Percentiles rank a stretch among this genome's conserved stretches.
Evolutionary conservation across 2,797 vertebrate genomes (phyloP).

Genomic region (Sebastes paucispinis): DNA sequence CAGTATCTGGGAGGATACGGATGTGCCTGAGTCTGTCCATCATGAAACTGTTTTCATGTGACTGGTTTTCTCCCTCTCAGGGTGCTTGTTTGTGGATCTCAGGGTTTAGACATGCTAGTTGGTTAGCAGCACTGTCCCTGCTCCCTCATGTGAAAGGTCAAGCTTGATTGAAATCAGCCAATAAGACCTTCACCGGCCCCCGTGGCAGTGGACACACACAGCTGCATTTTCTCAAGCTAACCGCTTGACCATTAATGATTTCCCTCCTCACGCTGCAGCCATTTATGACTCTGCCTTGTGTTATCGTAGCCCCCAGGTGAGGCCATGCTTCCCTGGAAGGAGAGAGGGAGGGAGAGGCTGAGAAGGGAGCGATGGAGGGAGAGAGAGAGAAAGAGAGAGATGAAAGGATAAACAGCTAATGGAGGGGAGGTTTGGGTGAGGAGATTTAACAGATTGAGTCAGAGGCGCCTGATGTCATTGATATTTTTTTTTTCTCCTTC

Average conservation of each 20-base stretch:
- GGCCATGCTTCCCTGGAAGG: constrained; percentile 44
- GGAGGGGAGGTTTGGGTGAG: constrained; percentile 13
- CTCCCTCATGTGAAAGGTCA: constrained; percentile 64
- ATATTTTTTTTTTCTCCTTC: neutral
- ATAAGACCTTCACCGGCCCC: constrained; percentile 56
- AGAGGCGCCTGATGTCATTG: neutral
- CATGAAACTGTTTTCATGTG: constrained; percentile 3
- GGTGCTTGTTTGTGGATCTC: constrained; percentile 26
- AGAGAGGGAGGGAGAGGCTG: constrained; percentile 10
- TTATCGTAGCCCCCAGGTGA: constrained; percentile 64
- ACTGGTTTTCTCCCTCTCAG: constrained; percentile 12
- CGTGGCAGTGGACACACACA: constrained; percentile 48
- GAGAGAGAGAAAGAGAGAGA: constrained; percentile 15
- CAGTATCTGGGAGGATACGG: neutral
- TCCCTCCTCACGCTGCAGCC: constrained; percentile 43
- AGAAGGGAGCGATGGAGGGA: constrained; percentile 29
- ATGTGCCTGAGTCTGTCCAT: constrained; percentile 7
- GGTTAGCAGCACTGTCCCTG: constrained; percentile 32
- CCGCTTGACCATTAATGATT: constrained; percentile 57
- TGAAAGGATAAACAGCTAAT: constrained; percentile 31
- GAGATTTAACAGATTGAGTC: constrained; percentile 22
- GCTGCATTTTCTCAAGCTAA: constrained; percentile 46
- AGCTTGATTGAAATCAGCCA: constrained; percentile 65
- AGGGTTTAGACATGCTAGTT: constrained; percentile 43
- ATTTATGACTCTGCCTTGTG: constrained; percentile 55